These are phyloP conservation scores for Cyaniris semiargus DNA, from an alignment of 2,888 invertebrate genomes.

Conservation along the genomic window DNA sequence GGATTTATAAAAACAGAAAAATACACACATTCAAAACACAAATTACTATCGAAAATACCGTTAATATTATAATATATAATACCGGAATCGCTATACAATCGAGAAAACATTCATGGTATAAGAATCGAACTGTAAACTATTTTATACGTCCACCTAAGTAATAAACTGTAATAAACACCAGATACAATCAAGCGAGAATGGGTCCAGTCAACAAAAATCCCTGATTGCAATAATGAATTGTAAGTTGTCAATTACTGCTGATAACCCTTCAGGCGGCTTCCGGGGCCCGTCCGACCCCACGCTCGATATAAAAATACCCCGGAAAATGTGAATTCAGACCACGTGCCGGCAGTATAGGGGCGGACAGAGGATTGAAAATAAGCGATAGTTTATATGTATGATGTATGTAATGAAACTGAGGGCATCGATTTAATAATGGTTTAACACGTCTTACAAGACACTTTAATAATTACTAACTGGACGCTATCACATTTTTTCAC, in stretches of 20 bases:
- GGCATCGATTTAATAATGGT: background rate
- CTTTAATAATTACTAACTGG: no score
- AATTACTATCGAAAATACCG: no score
- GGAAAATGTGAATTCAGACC: slow-evolving; percentile 71
- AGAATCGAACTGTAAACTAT: no score
- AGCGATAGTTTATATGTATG: slow-evolving; percentile 43
- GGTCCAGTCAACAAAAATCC: slow-evolving; percentile 56
- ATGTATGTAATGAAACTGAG: slow-evolving; percentile 11
- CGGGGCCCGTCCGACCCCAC: slow-evolving; percentile 61
- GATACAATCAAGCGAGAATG: slow-evolving; percentile 36
- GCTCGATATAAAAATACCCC: slow-evolving; percentile 73
- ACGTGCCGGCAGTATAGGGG: slow-evolving; percentile 77
- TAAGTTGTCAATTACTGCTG: slow-evolving; percentile 75
- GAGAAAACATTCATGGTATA: no score
- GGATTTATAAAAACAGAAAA: no score
- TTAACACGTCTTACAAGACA: no score
- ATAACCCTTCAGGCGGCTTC: slow-evolving; percentile 69
- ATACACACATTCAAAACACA: no score
- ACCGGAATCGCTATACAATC: no score
- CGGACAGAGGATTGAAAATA: slow-evolving; percentile 68
- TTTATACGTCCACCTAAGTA: no score
- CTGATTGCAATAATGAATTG: slow-evolving; percentile 70
- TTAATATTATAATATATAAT: no score
- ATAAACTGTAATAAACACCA: background rate
- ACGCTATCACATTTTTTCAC: no score